Conservation (phyloP, 2,888 invertebrate species). For the Dicranocentrus wangi region DNA sequence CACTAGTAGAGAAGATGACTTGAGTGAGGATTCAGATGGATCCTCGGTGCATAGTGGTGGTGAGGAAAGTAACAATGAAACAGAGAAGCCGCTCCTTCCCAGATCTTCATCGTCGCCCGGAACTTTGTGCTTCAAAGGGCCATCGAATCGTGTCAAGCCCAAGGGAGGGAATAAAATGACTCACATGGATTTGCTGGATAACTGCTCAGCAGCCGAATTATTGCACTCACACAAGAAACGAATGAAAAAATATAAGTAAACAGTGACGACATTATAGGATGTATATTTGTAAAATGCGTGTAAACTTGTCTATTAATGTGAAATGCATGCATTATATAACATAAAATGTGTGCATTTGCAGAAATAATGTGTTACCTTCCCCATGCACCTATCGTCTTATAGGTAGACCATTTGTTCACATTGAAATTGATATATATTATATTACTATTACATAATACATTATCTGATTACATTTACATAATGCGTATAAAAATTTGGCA, state of each 20-base stretch:
- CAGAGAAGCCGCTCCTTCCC: conserved; percentile 59
- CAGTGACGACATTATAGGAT: not conserved
- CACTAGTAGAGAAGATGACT: conserved; percentile 67
- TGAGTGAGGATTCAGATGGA: conserved; percentile 63
- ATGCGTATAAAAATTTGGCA: too few relatives aligned
- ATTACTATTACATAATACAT: too few relatives aligned
- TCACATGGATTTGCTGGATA: conserved; percentile 58
- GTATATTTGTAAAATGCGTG: not conserved
- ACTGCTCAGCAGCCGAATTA: conserved; percentile 62
- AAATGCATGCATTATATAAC: too few relatives aligned
- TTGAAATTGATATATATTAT: too few relatives aligned
- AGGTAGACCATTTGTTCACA: too few relatives aligned
- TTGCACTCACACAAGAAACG: conserved; percentile 58
- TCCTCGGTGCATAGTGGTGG: conserved; percentile 28
- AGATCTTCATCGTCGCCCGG: conserved; percentile 52
- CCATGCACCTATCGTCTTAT: too few relatives aligned
- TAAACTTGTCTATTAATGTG: not conserved
- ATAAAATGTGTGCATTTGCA: too few relatives aligned
- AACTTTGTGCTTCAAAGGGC: conserved; percentile 49
- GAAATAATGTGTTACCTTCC: too few relatives aligned
- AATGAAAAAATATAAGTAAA: conserved; percentile 57
- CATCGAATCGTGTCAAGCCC: conserved; percentile 26
- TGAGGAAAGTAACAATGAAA: conserved; percentile 25
- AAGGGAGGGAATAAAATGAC: conserved; percentile 35
- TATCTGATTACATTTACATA: too few relatives aligned